Conservation (phyloP, 2,113 vertebrate species). For the Pteropus alecto region DNA sequence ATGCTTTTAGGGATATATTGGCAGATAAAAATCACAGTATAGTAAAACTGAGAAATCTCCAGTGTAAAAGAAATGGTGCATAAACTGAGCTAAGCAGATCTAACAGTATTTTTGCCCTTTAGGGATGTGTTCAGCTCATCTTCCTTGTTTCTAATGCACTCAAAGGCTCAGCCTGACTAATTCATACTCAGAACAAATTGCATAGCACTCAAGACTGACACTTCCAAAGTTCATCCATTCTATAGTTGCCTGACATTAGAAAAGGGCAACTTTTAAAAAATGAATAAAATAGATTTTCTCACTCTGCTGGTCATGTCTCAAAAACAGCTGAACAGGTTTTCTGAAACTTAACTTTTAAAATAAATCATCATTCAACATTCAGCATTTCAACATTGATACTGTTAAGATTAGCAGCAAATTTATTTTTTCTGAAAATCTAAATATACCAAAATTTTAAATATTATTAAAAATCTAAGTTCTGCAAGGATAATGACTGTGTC, state of each 20-base stretch:
- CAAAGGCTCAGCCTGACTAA: conserved; percentile 60
- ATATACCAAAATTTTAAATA: background rate
- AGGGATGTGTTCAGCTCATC: conserved; percentile 61
- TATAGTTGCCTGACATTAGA: conserved; percentile 73
- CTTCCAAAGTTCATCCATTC: conserved; percentile 75
- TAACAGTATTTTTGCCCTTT: conserved; percentile 55
- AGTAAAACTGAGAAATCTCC: background rate
- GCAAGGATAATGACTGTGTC: background rate
- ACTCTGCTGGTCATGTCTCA: conserved; percentile 64
- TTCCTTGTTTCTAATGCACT: conserved; percentile 68
- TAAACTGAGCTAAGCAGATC: background rate
- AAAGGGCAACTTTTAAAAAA: conserved; percentile 75
- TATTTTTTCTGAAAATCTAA: conserved; percentile 20
- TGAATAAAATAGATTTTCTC: conserved; percentile 77
- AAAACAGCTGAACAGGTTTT: conserved; percentile 54
- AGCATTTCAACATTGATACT: background rate
- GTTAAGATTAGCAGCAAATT: background rate
- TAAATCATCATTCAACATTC: conserved; percentile 39
- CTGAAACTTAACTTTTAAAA: conserved; percentile 59
- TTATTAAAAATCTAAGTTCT: background rate
- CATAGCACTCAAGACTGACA: conserved; percentile 69
- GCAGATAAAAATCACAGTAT: background rate
- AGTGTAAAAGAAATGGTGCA: background rate
- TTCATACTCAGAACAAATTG: conserved; percentile 76
- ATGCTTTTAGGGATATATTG: background rate